These are phyloP conservation scores for Corythornis vintsioides DNA, from an alignment of 2,113 vertebrate genomes.

Conservation along the genomic window DNA sequence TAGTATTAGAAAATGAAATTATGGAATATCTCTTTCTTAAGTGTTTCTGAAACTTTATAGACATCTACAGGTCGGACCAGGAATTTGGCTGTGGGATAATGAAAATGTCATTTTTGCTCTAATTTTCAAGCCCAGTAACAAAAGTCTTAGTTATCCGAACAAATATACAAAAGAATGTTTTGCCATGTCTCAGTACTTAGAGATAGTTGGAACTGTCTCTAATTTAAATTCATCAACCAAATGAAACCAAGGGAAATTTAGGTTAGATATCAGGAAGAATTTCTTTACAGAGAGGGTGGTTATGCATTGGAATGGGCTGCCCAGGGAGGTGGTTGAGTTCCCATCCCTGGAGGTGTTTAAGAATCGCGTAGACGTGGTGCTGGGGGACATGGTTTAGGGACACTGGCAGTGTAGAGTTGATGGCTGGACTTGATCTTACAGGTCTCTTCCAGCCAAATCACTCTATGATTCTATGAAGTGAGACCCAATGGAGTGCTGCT, in stretches of 20 bases:
- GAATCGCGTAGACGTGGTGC: too few relatives aligned
- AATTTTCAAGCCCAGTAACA: neutral
- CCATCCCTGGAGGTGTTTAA: too few relatives aligned
- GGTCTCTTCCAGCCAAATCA: too few relatives aligned
- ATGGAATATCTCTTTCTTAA: neutral
- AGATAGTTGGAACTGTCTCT: neutral
- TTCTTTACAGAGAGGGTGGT: too few relatives aligned
- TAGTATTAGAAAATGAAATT: neutral
- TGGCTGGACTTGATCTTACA: too few relatives aligned
- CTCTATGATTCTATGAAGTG: neutral
- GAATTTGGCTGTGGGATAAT: neutral
- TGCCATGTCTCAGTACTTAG: neutral
- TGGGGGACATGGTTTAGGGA: too few relatives aligned
- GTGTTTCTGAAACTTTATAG: neutral
- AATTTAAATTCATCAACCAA: too few relatives aligned
- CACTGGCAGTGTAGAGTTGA: too few relatives aligned
- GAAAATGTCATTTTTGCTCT: neutral
- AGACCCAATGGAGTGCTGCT: fast-evolving
- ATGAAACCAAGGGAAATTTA: too few relatives aligned
- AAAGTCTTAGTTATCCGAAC: neutral
- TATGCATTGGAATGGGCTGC: too few relatives aligned
- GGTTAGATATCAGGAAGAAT: too few relatives aligned
- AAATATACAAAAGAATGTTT: neutral
- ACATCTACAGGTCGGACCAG: neutral
- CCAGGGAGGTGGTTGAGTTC: too few relatives aligned